Base-by-base conservation (phyloP, 2,113 vertebrate genomes). In the Eulemur macaco region DNA sequence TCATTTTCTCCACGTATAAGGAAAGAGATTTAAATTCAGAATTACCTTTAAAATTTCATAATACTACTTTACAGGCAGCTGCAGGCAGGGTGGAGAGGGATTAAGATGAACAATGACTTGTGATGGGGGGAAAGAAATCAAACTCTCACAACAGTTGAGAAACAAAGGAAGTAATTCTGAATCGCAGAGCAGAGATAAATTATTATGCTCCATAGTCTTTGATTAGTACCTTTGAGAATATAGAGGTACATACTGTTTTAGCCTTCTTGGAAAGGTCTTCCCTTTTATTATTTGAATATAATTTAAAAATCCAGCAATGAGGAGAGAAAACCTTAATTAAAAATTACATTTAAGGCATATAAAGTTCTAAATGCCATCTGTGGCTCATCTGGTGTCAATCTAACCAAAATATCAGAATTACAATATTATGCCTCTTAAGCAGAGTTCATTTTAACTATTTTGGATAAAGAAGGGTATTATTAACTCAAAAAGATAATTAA, bases 331-430 rank as follows among this genome's bases (percentile, higher is more conserved):
- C 0, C 27, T 94, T 95, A 95, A 93, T 95, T 96, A 95, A 92
- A 97, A 93, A 45, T 86, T 91, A 66, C 12, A 77, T 85, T 77
- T n/a, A 92, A 93, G 13, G 29, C 60, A 89, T 76, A 89, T 82
- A 54, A 86, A 92, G 7, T 90, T 92, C 47, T 94, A 92, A 86
- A 91, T 88, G 47, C 15, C 64, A 91, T 66, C 15, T 7, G 7
- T 82, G 54, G 34, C 63, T 96, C 71, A 87, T 60, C 94, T 23
- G 39, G 13, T 90, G 18, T 60, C 80, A 82, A 66, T 89, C 66
- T n/a, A 63, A 85, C n/a, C 81, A 56, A 97, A 97, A 91, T 68
- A 91, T 64, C 47, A 91, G 34, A 85, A 94, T 86, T 94, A 86
- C n/a, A 94, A 42, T 91, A 60, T 82, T 81, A 3, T 87, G 7